phyloP scores from a whole-genome alignment of 2,888 invertebrate species.

The Rhingia rostrata region DNA sequence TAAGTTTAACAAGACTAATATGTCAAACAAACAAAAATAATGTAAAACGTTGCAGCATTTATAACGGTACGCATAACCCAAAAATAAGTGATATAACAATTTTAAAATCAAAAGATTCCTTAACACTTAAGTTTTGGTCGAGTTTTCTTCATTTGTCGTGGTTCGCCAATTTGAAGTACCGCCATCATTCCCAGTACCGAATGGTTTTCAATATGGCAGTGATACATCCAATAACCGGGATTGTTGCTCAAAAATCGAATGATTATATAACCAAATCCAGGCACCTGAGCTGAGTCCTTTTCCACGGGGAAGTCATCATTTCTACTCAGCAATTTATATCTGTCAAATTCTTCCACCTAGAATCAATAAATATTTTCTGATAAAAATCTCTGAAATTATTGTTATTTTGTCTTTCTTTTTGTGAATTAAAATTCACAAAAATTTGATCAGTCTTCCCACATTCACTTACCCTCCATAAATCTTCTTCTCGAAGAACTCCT shows the following conservation, averaged over 20 bases:
- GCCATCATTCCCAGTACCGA: slow-evolving; percentile 79
- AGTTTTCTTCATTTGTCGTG: slow-evolving; percentile 79
- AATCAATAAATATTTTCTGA: slow-evolving; percentile 2
- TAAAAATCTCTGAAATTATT: not conserved
- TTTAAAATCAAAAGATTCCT: not conserved
- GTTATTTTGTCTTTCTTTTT: too few relatives aligned
- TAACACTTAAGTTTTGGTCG: slow-evolving; percentile 78
- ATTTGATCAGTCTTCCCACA: too few relatives aligned
- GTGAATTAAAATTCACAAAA: too few relatives aligned
- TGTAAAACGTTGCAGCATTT: too few relatives aligned
- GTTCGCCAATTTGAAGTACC: slow-evolving; percentile 79
- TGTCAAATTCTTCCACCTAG: slow-evolving; percentile 80
- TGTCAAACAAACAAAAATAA: too few relatives aligned
- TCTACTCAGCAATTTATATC: slow-evolving; percentile 77
- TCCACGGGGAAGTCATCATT: slow-evolving; percentile 78
- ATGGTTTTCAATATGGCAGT: slow-evolving; percentile 80
- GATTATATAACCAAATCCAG: slow-evolving; percentile 80
- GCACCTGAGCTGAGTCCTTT: slow-evolving; percentile 80
- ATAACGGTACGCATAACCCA: too few relatives aligned
- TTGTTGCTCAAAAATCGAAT: slow-evolving; percentile 80
- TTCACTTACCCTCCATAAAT: slow-evolving; percentile 78
- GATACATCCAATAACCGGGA: slow-evolving; percentile 81
- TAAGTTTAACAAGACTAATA: too few relatives aligned
- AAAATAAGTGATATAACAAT: too few relatives aligned
- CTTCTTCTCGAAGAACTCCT: slow-evolving; percentile 76